A percentile compares a stretch with the other conserved stretches of the same genome.
Evolutionary conservation across 2,888 invertebrate genomes (phyloP).

Genomic region (Epistrophe eligans): DNA sequence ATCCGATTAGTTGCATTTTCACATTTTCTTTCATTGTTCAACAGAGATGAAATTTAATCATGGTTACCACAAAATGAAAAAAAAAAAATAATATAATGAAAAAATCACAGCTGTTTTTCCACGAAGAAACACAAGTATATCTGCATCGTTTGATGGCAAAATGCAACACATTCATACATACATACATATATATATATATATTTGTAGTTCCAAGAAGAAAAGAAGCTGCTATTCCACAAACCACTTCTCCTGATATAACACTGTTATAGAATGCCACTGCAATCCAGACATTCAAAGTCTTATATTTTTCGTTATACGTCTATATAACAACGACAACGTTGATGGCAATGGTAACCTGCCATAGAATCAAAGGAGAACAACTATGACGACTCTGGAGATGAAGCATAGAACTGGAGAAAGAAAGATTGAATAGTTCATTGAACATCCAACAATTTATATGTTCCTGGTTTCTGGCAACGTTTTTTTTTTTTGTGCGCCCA

Average conservation of each 20-base stretch:
- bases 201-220: slow-evolving; percentile 23
- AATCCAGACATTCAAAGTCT: slow-evolving; percentile 45
- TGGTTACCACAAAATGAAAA: background rate
- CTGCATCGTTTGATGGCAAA: slow-evolving; percentile 47
- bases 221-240: slow-evolving; percentile 42
- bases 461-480: slow-evolving; percentile 45
- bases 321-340: background rate
- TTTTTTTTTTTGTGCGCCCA: slow-evolving; percentile 24
- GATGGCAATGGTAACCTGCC: slow-evolving; percentile 15
- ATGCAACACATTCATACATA: background rate
- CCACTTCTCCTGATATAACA: slow-evolving; percentile 35
- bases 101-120: slow-evolving; percentile 44
- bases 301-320: background rate
- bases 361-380: slow-evolving; percentile 4
- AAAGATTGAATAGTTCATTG: slow-evolving; percentile 67
- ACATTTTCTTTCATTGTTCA: slow-evolving; percentile 45
- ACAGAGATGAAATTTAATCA: slow-evolving; percentile 56
- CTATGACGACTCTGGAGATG: slow-evolving; percentile 23
- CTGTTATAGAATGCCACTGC: slow-evolving; percentile 43
- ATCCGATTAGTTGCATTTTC: slow-evolving; percentile 59
- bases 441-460: slow-evolving; percentile 66
- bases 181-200: background rate
- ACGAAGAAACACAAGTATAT: slow-evolving; percentile 40
- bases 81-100: background rate
- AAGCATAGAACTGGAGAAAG: background rate